Evolutionary conservation across 2,888 invertebrate genomes (phyloP), one percentile per base, ranked within the genome.

Genomic region (Andrena trimmerana): DNA sequence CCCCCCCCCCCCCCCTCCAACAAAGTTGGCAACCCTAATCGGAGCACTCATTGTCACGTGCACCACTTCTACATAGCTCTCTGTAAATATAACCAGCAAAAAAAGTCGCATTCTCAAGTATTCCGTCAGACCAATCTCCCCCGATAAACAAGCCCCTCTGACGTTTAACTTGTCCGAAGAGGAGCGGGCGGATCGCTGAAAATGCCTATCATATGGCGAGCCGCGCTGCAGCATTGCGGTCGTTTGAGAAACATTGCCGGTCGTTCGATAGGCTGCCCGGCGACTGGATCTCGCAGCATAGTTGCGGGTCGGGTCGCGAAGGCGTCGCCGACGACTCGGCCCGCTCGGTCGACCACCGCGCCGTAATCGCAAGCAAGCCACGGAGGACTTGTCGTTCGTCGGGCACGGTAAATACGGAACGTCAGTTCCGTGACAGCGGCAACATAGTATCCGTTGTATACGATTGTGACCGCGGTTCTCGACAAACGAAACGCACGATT

Each of bases 401-500:
- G 50, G 8, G 48, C 79, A 24, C 48, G 54, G 72, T 65, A 63
- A 83, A 84, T 57, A 57, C 66, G 72, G 36, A 33, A 78, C 65
- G 83, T 83, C 84, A 57, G 65, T 72, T 60, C 48, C 79, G 50
- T 57, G 79, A 79, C 83, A 83, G 54, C 83, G 65, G 59, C 54
- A 65, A 75, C 79, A 79, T 69, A 72, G 75, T 75, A 36, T 50
- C 54, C 62, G 78, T 48, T 83, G 67, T 75, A 75, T 76, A 84
- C 83, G 79, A 79, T 79, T 54, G 75, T 72, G 71, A 66, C 67
- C 71, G 71, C 42, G 66, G 52, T 68, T 75, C 75, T 71, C 78
- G 71, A 72, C 83, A 71, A 78, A 74, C 71, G 75, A 66, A 79
- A 79, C 75, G 78, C 69, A 7, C 75, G 75, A 83, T 84, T 84